Evolutionary conservation across 2,797 vertebrate species (phyloP).

Genomic region (Sphenodon punctatus): DNA sequence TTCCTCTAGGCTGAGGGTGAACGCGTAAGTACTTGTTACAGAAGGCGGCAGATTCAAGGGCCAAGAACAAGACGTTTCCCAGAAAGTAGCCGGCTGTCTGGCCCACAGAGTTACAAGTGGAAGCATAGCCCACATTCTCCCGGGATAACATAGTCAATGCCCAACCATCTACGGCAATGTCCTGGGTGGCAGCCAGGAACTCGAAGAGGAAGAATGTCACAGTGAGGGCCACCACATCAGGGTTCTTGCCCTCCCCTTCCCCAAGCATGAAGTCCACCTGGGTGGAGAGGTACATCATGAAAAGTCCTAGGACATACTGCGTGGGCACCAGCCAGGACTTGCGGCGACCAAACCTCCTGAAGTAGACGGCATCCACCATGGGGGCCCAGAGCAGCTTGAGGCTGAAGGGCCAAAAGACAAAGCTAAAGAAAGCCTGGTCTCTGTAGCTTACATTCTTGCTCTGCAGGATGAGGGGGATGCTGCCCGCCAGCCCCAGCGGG

Average conservation of each 20-base stretch:
- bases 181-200: constrained; percentile 97
- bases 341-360: constrained; percentile 89
- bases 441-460: constrained; percentile 92
- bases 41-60: constrained; percentile 94
- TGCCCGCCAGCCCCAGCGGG: constrained; percentile 94
- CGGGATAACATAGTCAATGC: constrained; percentile 96
- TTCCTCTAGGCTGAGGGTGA: constrained; percentile 85
- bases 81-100: constrained; percentile 98
- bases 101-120: constrained; percentile 97
- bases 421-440: constrained; percentile 96
- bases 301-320: constrained; percentile 92
- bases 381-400: constrained; percentile 97
- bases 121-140: constrained; percentile 96
- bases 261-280: constrained; percentile 87
- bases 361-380: constrained; percentile 92
- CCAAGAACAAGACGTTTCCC: constrained; percentile 95
- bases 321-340: constrained; percentile 99
- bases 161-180: constrained; percentile 98
- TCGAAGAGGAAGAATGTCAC: constrained; percentile 93
- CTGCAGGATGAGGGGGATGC: constrained; percentile 94
- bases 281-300: constrained; percentile 92
- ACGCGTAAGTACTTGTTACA: constrained; percentile 95
- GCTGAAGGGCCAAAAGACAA: constrained; percentile 99
- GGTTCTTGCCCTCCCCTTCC: constrained; percentile 73
- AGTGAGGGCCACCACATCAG: constrained; percentile 86